A percentile compares a stretch with the other conserved stretches of the same genome.
These are phyloP conservation scores for Eupithecia tripunctaria DNA, from an alignment of 2,888 invertebrate genomes.

Conservation along the genomic window DNA sequence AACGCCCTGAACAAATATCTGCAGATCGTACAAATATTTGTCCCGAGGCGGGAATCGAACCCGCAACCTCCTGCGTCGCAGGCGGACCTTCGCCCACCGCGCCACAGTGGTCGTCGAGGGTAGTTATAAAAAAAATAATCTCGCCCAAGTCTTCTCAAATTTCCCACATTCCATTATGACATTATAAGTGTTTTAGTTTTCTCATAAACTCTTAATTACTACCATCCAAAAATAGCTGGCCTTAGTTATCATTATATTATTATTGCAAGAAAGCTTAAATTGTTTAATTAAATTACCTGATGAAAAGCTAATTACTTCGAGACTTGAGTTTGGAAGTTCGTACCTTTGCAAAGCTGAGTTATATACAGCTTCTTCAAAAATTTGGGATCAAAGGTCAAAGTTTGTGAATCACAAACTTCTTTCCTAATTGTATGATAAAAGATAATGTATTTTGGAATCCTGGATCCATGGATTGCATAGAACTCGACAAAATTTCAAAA, in stretches of 20 bases:
- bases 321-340: conserved; percentile 45
- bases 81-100: no score
- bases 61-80: no score
- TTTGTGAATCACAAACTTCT: background rate
- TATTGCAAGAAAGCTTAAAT: conserved; percentile 47
- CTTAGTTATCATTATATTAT: conserved; percentile 41
- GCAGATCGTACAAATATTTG: no score
- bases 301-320: conserved; percentile 50
- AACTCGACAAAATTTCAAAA: no score
- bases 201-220: background rate
- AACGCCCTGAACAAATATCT: no score
- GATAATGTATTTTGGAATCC: background rate
- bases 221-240: background rate
- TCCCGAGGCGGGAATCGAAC: no score
- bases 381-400: background rate
- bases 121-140: no score
- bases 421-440: background rate
- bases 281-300: conserved; percentile 51
- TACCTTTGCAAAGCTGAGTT: conserved; percentile 11
- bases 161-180: no score
- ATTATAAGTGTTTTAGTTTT: no score
- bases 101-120: no score
- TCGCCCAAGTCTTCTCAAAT: no score
- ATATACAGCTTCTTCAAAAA: background rate
- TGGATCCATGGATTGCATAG: no score